Base-by-base conservation (phyloP, 2,113 vertebrate species). In the Vulpes vulpes region DNA sequence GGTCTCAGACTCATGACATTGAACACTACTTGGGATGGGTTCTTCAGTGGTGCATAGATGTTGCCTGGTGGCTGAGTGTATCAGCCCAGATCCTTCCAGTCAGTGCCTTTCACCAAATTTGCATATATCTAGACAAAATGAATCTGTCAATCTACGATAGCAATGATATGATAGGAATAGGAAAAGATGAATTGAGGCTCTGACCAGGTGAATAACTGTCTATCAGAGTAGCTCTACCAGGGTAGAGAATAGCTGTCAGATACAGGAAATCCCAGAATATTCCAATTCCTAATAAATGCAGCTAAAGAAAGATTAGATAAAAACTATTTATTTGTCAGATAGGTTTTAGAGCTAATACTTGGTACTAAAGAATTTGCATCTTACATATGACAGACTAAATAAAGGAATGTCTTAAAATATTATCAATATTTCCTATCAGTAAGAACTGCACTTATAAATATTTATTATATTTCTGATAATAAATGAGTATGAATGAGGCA, bases 361-460 rank as follows among this genome's bases (percentile, higher is more conserved):
- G 76, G 60, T 59, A 94, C 53, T 53, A 71, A 98, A 95, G 95
- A 96, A 97, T 96, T 97, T 96, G 23, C 16, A 84, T 97, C 91
- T 97, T 97, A 87, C 98, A 84, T 95, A 94, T 95, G 85, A 96
- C 92, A 98, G 91, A 93, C 51, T 74, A 87, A 98, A 98, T 95
- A 97, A 97, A 98, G 78, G 7, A 59, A 95, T 97, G 53, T 85
- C 27, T 97, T 87, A 96, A 97, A 97, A 93, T 97, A 90, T 98
- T 98, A 97, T 98, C 10, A 0, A 49, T 98, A 98, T 89, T 97
- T 97, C 60, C 38, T 95, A 83, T 94, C 87, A 98, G 79, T 96
- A 27, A 97, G 81, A 98, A 96, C 64, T 96, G 71, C 87, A 91
- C 92, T 96, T 98, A 98, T 96, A 98, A 97, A 98, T 98, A 98